These are phyloP conservation scores for Lasioglossum leucozonium DNA, from an alignment of 2,888 invertebrate genomes.

Conservation along the genomic window DNA sequence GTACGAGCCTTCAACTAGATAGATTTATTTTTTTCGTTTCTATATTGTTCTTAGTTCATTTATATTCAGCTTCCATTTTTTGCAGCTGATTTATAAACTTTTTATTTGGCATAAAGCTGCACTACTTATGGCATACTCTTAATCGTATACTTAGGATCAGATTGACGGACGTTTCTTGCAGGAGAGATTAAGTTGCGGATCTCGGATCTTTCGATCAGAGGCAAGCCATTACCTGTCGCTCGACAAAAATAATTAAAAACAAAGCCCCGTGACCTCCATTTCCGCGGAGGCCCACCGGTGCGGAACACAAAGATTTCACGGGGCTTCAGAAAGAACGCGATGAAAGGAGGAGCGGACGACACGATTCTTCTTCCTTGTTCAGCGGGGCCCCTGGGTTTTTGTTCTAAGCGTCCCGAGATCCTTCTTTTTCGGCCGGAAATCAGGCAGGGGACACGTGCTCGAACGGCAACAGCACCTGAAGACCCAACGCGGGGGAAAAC, in stretches of 20 bases:
- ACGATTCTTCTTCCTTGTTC: slow-evolving; percentile 33
- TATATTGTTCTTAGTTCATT: too few relatives aligned
- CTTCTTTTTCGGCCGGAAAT: slow-evolving; percentile 67
- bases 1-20: too few relatives aligned
- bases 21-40: too few relatives aligned
- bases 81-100: too few relatives aligned
- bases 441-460: slow-evolving; percentile 65
- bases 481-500: slow-evolving; percentile 41
- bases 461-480: slow-evolving; percentile 67
- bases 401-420: slow-evolving; percentile 53
- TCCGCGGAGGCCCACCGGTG: slow-evolving; percentile 24
- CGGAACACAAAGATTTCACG: slow-evolving; percentile 40
- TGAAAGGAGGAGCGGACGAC: slow-evolving; percentile 11
- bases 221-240: background rate
- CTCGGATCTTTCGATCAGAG: background rate
- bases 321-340: slow-evolving; percentile 22
- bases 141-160: background rate
- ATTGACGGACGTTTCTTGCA: background rate
- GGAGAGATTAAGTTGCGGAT: background rate
- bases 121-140: too few relatives aligned
- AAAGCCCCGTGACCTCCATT: slow-evolving; percentile 40
- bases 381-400: slow-evolving; percentile 55
- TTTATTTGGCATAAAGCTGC: too few relatives aligned
- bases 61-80: too few relatives aligned
- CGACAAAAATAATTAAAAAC: slow-evolving; percentile 20